Evolutionary conservation across 2,888 invertebrate species (phyloP).

Genomic region (Nowickia ferox): DNA sequence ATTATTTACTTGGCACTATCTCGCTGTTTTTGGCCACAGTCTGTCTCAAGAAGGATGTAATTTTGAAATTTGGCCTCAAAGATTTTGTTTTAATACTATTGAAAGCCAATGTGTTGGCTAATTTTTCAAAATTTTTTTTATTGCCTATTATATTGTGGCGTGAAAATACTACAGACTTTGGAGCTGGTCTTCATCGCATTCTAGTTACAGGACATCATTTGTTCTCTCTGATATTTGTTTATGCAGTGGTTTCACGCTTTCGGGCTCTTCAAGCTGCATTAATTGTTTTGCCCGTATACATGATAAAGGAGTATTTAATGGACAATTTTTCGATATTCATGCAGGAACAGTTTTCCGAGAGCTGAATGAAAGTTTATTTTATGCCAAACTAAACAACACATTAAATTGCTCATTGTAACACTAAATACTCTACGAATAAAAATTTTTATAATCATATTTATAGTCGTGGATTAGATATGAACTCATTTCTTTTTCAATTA

Average conservation of each 20-base stretch:
- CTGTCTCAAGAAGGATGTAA: slow-evolving; percentile 9
- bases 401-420: not conserved
- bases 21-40: slow-evolving; percentile 74
- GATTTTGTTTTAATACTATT: slow-evolving; percentile 79
- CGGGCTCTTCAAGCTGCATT: slow-evolving; percentile 74
- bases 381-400: not conserved
- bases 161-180: slow-evolving; percentile 81
- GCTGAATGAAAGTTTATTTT: not conserved
- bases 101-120: slow-evolving; percentile 86
- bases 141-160: slow-evolving; percentile 87
- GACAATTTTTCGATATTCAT: slow-evolving; percentile 74
- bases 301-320: slow-evolving; percentile 78
- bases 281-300: slow-evolving; percentile 77
- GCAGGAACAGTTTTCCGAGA: slow-evolving; percentile 67
- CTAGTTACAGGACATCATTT: slow-evolving; percentile 87
- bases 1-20: slow-evolving; percentile 76
- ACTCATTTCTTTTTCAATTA: no score
- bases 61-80: slow-evolving; percentile 67
- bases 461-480: no score
- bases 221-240: slow-evolving; percentile 86
- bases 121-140: slow-evolving; percentile 85
- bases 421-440: no score
- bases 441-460: no score
- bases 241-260: slow-evolving; percentile 82
- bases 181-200: slow-evolving; percentile 84